These are phyloP conservation scores for Actias luna DNA, from an alignment of 2,888 invertebrate species.

Conservation along the genomic window DNA sequence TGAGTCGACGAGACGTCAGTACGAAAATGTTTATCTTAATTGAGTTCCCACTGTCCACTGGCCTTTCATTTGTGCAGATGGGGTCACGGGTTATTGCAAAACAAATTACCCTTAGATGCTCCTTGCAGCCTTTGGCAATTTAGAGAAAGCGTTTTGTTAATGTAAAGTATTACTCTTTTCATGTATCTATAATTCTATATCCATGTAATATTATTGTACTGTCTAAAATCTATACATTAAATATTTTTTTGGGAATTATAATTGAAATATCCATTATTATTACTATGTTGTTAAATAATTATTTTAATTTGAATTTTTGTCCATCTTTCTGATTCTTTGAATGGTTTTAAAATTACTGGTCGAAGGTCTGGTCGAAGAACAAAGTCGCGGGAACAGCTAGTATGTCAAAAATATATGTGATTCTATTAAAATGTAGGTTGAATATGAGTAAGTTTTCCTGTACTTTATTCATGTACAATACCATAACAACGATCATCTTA, in stretches of 20 bases:
- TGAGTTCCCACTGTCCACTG: slow-evolving; percentile 65
- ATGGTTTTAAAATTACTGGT: too few relatives aligned
- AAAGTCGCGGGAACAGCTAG: too few relatives aligned
- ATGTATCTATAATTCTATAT: too few relatives aligned
- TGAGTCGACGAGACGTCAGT: slow-evolving; percentile 39
- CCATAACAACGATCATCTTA: neutral
- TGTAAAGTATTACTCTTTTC: neutral
- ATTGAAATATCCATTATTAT: too few relatives aligned
- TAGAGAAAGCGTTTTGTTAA: slow-evolving; percentile 38
- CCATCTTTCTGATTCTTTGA: too few relatives aligned
- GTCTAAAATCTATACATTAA: too few relatives aligned
- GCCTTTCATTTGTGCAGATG: slow-evolving; percentile 75
- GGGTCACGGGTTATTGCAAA: slow-evolving; percentile 67
- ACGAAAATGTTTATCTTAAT: slow-evolving; percentile 71
- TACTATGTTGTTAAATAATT: too few relatives aligned
- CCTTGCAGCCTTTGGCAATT: slow-evolving; percentile 45
- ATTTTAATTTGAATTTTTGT: too few relatives aligned
- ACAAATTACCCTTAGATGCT: slow-evolving; percentile 62
- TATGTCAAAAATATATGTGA: too few relatives aligned
- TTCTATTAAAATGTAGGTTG: neutral
- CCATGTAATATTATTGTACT: too few relatives aligned
- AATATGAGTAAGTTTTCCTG: neutral
- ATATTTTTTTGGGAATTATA: too few relatives aligned
- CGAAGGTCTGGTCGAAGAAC: too few relatives aligned
- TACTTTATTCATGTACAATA: neutral